phyloP scores from a whole-genome alignment of 2,797 vertebrate genomes.

The Gambusia yucatana region DNA sequence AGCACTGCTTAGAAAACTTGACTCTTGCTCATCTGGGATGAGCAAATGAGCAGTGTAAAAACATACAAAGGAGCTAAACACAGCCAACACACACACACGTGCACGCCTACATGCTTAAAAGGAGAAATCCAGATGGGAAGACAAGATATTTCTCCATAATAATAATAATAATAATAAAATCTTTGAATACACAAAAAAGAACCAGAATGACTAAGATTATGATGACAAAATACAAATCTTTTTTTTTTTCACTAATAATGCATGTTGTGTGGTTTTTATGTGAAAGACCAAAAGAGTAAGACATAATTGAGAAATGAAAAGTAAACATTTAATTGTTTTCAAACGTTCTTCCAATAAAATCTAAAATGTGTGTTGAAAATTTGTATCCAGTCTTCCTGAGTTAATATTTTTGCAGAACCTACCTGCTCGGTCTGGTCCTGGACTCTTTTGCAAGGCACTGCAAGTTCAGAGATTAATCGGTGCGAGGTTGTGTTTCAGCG shows the following conservation, averaged over 20 bases:
- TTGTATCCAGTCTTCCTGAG: background rate
- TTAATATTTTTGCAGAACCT: background rate
- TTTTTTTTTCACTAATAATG: background rate
- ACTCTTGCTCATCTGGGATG: constrained; percentile 6
- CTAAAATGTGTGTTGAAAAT: background rate
- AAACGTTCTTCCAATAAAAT: background rate
- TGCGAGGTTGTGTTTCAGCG: constrained; percentile 3
- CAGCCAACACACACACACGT: background rate
- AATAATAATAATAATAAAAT: background rate
- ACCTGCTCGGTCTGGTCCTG: background rate
- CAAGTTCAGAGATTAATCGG: background rate
- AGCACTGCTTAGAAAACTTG: background rate
- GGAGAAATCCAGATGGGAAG: constrained; percentile 1
- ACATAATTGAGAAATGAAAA: background rate
- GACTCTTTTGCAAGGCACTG: background rate
- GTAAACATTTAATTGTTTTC: background rate
- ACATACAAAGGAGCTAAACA: background rate
- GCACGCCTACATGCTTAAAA: background rate
- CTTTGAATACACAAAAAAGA: background rate
- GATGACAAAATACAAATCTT: background rate
- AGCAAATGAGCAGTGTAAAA: constrained; percentile 1
- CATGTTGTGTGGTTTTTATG: background rate
- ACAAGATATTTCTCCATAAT: background rate
- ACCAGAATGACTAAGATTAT: background rate
- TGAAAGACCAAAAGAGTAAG: background rate